Base-by-base conservation (phyloP, 2,113 vertebrate species). In the Hippocampus guttulatus region DNA sequence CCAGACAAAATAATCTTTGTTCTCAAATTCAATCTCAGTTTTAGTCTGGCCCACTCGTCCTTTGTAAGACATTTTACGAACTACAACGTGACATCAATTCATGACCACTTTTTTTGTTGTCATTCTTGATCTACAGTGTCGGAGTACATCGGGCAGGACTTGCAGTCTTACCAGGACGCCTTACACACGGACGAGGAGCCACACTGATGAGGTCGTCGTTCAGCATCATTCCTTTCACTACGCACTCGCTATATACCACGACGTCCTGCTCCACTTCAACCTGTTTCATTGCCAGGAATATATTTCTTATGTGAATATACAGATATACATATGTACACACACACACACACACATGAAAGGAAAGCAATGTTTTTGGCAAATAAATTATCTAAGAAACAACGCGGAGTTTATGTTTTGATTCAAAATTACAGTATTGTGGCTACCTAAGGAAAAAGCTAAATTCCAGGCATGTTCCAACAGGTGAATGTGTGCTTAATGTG, bases 101-200 rank as follows among this genome's bases (percentile, higher is more conserved):
- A 5, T 10, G 23, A 30, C 10, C 38, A 83, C 41, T 75, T 63
- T 51, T 63, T 51, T 49, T 49, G 71, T 58, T 75, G 51, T 67
- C 61, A 70, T 65, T 25, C 33, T 47, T 25, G 6, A 47, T 47
- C 72, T 70, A 38, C 81, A 93, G 92, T 93, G 69, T 90, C 88
- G 43, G 92, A 93, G 87, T 93, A 91, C 81, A 93, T 93, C 1
- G 92, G 91, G 1, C 91, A 93, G 71, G 91, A 93, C 76, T 87
- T 93, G 82, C 85, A 88, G 77, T 88, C 88, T 1, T 92, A 89
- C 81, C 88, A 90, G 77, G 79, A 84, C 4, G 54, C 70, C 41
- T 77, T 83, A 33, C 89, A 90, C 68, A 85, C 90, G 83, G 88
- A 90, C 73, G 88, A 89, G 84, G 86, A 89, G 74, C 88, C 88